These are phyloP conservation scores for Tauraco hartlaubi DNA, from an alignment of 2,797 vertebrate genomes.

Conservation along the genomic window DNA sequence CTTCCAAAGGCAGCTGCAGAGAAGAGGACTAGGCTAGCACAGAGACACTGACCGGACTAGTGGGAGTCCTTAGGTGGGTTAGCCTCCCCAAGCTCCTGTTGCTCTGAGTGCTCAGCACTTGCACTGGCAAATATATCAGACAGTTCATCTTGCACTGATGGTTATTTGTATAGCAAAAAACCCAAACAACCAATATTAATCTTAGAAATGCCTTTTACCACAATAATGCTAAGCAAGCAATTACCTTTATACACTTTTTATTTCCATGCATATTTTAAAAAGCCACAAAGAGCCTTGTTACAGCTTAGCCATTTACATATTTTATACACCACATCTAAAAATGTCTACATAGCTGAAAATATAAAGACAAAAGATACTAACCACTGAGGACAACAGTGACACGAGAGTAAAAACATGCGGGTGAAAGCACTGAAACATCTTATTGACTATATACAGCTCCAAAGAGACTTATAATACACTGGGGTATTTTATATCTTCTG, in stretches of 20 bases:
- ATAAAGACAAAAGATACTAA: neutral
- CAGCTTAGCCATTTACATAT: neutral
- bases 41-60: neutral
- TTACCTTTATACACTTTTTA: neutral
- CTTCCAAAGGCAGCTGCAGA: conserved; percentile 13
- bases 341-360: neutral
- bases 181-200: neutral
- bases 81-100: neutral
- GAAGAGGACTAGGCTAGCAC: neutral
- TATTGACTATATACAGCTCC: neutral
- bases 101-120: neutral
- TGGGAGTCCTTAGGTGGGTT: neutral
- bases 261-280: neutral
- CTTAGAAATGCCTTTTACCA: neutral
- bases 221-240: conserved; percentile 11
- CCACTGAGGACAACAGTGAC: neutral
- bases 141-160: neutral
- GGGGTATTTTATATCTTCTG: neutral
- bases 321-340: neutral
- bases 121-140: neutral
- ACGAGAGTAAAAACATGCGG: neutral
- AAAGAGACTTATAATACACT: neutral
- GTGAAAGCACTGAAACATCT: neutral
- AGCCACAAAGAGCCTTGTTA: neutral
- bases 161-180: neutral